A percentile compares a stretch with the other conserved stretches of the same genome.
phyloP scores from a whole-genome alignment of 2,888 invertebrate genomes.

The Margaritifera margaritifera region DNA sequence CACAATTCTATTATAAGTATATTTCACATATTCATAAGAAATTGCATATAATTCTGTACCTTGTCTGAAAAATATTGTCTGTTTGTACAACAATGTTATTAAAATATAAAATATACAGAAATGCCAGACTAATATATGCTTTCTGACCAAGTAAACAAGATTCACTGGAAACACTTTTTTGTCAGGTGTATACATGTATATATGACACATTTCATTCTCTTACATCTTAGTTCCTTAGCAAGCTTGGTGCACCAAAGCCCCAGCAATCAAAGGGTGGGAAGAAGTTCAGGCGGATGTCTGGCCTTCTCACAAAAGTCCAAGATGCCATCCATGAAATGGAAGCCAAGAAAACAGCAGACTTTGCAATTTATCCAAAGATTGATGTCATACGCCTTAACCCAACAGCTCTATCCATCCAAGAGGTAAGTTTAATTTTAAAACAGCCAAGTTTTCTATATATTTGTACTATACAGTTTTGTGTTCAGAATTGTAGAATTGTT shows the following conservation, averaged over 20 bases:
- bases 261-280: conserved; percentile 34
- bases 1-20: too few species aligned
- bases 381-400: conserved; percentile 64
- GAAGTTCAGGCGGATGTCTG: conserved; percentile 38
- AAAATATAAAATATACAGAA: too few species aligned
- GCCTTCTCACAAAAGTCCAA: conserved; percentile 38
- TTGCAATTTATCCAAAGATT: conserved; percentile 64
- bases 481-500: not conserved
- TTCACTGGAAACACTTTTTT: too few species aligned
- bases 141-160: too few species aligned
- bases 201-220: not conserved
- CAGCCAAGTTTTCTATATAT: not conserved
- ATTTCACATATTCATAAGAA: too few species aligned
- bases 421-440: conserved; percentile 47
- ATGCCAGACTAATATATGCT: too few species aligned
- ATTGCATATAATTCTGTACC: too few species aligned
- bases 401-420: conserved; percentile 58
- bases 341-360: conserved; percentile 35
- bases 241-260: conserved; percentile 29
- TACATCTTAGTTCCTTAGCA: conserved; percentile 21
- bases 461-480: not conserved
- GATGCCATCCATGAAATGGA: conserved; percentile 46
- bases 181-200: not conserved
- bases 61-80: too few species aligned
- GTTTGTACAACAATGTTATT: too few species aligned